Conservation (phyloP, 2,113 vertebrate species). For the Mus spicilegus region DNA sequence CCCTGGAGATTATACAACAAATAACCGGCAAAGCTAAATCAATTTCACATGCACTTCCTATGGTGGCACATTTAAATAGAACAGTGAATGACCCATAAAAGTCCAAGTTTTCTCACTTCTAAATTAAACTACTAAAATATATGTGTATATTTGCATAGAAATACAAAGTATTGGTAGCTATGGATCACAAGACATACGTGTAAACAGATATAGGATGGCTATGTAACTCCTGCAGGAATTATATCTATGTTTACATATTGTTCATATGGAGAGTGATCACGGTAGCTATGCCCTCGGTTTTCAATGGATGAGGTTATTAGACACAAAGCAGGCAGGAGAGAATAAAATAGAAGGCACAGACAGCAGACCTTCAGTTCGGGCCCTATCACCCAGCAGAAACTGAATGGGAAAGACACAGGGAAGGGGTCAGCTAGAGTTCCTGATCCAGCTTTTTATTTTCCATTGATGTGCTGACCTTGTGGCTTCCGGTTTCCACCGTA, state of each 20-base stretch:
- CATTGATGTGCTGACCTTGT: neutral
- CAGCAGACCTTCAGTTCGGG: neutral
- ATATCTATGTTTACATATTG: neutral
- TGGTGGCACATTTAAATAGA: constrained; percentile 27
- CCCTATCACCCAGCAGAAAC: neutral
- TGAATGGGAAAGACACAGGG: neutral
- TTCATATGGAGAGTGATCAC: neutral
- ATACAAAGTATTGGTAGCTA: neutral
- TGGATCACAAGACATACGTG: neutral
- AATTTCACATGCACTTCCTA: neutral
- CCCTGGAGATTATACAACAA: neutral
- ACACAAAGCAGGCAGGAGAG: neutral
- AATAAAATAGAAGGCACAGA: neutral
- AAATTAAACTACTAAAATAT: neutral
- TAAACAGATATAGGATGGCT: neutral
- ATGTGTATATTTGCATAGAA: neutral
- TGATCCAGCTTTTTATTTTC: neutral
- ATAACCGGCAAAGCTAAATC: neutral
- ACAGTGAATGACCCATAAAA: neutral
- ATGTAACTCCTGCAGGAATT: neutral
- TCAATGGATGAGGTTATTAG: neutral
- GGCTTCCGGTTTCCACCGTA: neutral
- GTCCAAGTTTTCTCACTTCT: constrained; percentile 22
- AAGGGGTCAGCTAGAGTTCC: neutral
- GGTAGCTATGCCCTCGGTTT: neutral